These are phyloP conservation scores for Taeniopygia guttata DNA, from an alignment of 2,797 vertebrate genomes.

Conservation along the genomic window DNA sequence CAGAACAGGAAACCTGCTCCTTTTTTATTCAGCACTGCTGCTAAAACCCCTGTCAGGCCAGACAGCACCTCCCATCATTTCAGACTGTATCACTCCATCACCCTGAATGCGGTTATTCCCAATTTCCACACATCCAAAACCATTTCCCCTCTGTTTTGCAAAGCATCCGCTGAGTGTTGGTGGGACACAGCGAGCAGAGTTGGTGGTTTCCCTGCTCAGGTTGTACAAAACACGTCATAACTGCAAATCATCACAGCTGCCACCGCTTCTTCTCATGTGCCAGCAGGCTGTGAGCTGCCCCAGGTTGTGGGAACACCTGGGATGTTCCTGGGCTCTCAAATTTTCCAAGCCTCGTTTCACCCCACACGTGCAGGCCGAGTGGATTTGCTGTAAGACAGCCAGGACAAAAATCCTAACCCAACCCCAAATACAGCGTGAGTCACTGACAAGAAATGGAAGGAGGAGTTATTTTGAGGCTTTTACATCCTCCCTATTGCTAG, in stretches of 20 bases:
- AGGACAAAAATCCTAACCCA: background rate
- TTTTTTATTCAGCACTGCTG: background rate
- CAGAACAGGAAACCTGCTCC: background rate
- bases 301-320: background rate
- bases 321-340: background rate
- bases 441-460: background rate
- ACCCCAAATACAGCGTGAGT: background rate
- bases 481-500: slow-evolving; percentile 30
- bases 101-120: background rate
- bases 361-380: rapidly evolving
- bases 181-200: background rate
- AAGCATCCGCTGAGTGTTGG: rapidly evolving
- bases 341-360: background rate
- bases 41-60: background rate
- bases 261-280: background rate
- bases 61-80: background rate
- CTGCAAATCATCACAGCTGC: background rate
- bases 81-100: background rate
- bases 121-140: background rate
- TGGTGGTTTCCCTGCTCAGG: background rate
- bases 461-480: slow-evolving; percentile 33
- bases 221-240: background rate
- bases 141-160: background rate
- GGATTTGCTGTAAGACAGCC: background rate
- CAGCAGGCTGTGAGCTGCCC: background rate